Base-by-base conservation (phyloP, 2,113 vertebrate species). In the Seriola quinqueradiata region DNA sequence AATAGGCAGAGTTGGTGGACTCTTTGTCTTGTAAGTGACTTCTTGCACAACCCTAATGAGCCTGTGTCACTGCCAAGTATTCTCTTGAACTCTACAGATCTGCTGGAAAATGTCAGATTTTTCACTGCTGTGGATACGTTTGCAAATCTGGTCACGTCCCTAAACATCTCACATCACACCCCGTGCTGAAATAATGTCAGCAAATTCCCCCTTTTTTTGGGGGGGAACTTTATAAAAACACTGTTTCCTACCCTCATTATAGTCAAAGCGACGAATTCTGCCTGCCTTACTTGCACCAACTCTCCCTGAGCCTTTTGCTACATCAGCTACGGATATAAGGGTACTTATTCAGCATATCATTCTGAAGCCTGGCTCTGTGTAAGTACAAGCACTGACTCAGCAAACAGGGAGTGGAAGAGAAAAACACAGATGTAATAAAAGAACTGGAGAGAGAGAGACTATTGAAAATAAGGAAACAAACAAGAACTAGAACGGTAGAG, bases 331-430 rank as follows among this genome's bases (percentile, higher is more conserved):
- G 19, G n/a, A 86, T 81, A 68, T 64, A 75, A 81, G 76, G 28
- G 50, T 21, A 70, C 82, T 72, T 87, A 87, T 82, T 92, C 84
- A 87, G 84, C 84, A 83, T 75, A 79, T 77, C 71, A 82, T 73
- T 76, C 74, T 64, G 65, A 77, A 71, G 57, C 70, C 58, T 64
- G 65, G 66, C 79, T 71, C 40, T 44, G 23, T 79, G 77, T 75
- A 72, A 66, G 75, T 72, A 69, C 68, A 85, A 81, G 58, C 54
- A 32, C 87, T 82, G 87, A 92, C 75, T 90, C 87, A 87, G 87
- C 87, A 76, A 48, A 57, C 73, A 73, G 34, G 42, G 61, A 61
- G 59, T 1, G 42, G 9, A 66, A 38, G 42, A 63, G 28, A 65
- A 71, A 80, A 71, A 70, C 4, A 12, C 1, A 54, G 13, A 73